phyloP scores from a whole-genome alignment of 2,888 invertebrate genomes.

The Drosophila kanekoi region DNA sequence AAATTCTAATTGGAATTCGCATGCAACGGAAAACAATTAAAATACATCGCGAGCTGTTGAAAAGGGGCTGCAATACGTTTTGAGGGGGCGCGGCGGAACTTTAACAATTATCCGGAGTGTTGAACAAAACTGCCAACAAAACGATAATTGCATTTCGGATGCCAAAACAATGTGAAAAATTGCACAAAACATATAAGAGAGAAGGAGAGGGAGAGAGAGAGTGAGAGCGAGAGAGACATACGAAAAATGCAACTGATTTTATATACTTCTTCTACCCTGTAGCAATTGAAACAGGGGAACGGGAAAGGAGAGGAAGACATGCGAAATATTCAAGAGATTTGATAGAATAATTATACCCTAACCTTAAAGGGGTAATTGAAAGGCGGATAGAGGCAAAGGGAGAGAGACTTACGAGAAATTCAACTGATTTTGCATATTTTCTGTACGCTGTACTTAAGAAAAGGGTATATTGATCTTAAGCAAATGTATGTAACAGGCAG shows the following conservation, averaged over 20 bases:
- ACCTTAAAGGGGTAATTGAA: too few relatives aligned
- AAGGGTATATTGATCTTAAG: too few relatives aligned
- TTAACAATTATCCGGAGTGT: constrained; percentile 35
- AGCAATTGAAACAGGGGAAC: not conserved
- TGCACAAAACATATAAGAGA: constrained; percentile 51
- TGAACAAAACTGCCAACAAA: constrained; percentile 62
- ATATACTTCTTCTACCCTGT: not conserved
- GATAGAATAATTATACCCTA: too few relatives aligned
- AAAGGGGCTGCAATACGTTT: constrained; percentile 19
- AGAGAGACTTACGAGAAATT: not conserved
- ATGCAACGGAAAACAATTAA: constrained; percentile 38
- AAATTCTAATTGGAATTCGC: constrained; percentile 29
- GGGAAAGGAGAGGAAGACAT: not conserved
- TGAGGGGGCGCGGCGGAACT: constrained; percentile 7
- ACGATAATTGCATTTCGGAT: constrained; percentile 57
- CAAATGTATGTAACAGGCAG: too few relatives aligned
- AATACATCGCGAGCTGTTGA: constrained; percentile 12
- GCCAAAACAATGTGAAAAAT: constrained; percentile 71
- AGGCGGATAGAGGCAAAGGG: too few relatives aligned
- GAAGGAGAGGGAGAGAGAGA: constrained; percentile 3
- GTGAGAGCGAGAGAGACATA: not conserved
- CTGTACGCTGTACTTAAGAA: too few relatives aligned
- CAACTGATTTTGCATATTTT: not conserved
- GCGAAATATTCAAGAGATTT: constrained; percentile 5
- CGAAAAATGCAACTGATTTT: constrained; percentile 17